Evolutionary conservation across 37 sponge, comb jelly and placozoan genomes (phyloP).

Genomic region (Agelas oroides): DNA sequence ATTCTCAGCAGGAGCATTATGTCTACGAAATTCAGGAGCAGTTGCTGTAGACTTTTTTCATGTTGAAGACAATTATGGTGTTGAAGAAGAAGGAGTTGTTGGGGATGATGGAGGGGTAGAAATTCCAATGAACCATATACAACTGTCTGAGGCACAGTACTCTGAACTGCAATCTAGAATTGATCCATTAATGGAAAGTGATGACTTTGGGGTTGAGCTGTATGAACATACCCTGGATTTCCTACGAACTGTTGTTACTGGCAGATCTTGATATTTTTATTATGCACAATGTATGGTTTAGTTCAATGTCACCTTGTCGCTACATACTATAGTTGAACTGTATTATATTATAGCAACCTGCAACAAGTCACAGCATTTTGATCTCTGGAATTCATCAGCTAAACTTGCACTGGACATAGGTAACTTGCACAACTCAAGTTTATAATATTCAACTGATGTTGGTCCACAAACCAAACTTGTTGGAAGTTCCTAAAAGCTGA

Average conservation of each 20-base stretch:
- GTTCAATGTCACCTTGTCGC: too few species aligned
- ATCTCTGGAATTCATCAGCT: too few species aligned
- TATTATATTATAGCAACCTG: too few species aligned
- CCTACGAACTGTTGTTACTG: not conserved
- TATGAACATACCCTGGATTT: slow-evolving; percentile 12
- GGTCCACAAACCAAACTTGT: too few species aligned
- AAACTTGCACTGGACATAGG: too few species aligned
- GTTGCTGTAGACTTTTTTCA: slow-evolving; percentile 37
- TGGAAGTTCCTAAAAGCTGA: too few species aligned
- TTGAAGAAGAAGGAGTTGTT: not conserved
- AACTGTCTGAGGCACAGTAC: not conserved
- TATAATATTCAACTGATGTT: too few species aligned
- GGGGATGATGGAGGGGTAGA: not conserved
- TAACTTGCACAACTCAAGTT: too few species aligned
- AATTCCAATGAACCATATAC: not conserved
- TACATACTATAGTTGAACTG: too few species aligned
- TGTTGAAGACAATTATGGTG: slow-evolving; percentile 22
- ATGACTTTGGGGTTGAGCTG: slow-evolving; percentile 27
- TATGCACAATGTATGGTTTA: not conserved
- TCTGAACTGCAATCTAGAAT: not conserved
- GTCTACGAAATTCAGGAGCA: slow-evolving; percentile 17
- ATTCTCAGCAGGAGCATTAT: slow-evolving; percentile 13
- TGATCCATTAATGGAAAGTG: slow-evolving; percentile 13
- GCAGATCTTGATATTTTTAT: not conserved
- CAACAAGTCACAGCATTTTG: too few species aligned